These are phyloP conservation scores for Sandelia bainsii DNA, from an alignment of 2,797 vertebrate genomes.

Conservation along the genomic window DNA sequence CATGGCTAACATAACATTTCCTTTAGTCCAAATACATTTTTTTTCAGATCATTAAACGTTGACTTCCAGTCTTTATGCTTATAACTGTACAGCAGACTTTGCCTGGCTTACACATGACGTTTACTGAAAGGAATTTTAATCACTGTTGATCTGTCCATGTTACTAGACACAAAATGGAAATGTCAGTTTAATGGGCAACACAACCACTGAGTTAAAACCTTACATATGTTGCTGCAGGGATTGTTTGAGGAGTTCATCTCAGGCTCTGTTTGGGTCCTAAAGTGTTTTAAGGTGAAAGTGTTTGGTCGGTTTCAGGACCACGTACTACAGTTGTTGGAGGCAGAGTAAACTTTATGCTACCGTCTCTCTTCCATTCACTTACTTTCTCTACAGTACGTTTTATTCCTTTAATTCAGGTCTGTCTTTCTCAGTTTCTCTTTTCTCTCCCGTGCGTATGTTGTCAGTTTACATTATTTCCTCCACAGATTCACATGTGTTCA, in stretches of 20 bases:
- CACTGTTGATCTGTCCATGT: slow-evolving; percentile 26
- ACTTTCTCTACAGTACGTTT: not conserved
- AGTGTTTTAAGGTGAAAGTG: not conserved
- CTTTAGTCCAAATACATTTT: slow-evolving; percentile 26
- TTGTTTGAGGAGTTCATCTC: slow-evolving; percentile 41
- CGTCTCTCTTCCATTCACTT: not conserved
- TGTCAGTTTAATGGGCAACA: slow-evolving; percentile 37
- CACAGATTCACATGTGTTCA: slow-evolving; percentile 5
- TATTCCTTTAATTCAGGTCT: not conserved
- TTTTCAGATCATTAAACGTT: slow-evolving; percentile 27
- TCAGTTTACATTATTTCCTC: slow-evolving; percentile 35
- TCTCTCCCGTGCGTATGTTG: slow-evolving; percentile 1
- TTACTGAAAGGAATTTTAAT: slow-evolving; percentile 44
- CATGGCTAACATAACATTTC: slow-evolving; percentile 20
- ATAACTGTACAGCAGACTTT: not conserved
- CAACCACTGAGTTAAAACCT: slow-evolving; percentile 34
- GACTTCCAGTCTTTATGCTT: slow-evolving; percentile 24
- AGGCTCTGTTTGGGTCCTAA: slow-evolving; percentile 14
- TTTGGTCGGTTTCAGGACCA: not conserved
- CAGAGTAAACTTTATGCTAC: not conserved
- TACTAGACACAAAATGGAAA: slow-evolving; percentile 45
- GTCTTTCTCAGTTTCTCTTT: not conserved
- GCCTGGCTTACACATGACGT: slow-evolving; percentile 21
- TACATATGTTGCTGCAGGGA: slow-evolving; percentile 36
- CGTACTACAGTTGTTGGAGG: not conserved